phyloP scores from a whole-genome alignment of 2,113 vertebrate genomes.

The Epinephelus cyanopodus region DNA sequence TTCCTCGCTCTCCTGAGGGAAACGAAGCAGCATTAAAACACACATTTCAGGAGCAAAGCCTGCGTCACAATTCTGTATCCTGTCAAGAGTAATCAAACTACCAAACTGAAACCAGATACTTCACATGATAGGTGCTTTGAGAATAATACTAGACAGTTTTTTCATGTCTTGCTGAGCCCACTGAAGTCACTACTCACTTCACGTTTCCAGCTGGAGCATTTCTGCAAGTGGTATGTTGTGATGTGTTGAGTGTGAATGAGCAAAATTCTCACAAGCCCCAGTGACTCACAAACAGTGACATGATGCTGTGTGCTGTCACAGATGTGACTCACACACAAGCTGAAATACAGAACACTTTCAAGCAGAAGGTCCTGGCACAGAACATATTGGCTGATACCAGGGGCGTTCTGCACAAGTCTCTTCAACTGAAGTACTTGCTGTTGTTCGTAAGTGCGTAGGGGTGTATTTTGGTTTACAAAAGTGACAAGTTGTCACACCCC shows the following conservation, averaged over 20 bases:
- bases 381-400: conserved; percentile 43
- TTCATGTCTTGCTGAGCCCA: not conserved
- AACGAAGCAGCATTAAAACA: conserved; percentile 39
- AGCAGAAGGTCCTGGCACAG: conserved; percentile 35
- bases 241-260: conserved; percentile 49
- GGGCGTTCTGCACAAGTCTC: not conserved
- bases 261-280: conserved; percentile 39
- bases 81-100: no score
- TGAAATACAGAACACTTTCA: conserved; percentile 28
- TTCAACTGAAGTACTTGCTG: not conserved
- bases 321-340: conserved; percentile 70
- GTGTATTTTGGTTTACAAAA: not conserved
- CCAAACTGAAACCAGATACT: not conserved
- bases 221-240: conserved; percentile 21
- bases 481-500: not conserved
- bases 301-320: conserved; percentile 57
- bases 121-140: not conserved
- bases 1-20: conserved; percentile 83
- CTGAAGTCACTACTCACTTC: not conserved
- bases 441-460: not conserved
- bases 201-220: conserved; percentile 28
- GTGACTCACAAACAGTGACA: conserved; percentile 70
- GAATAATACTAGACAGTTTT: not conserved
- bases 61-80: not conserved
- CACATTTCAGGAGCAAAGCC: not conserved